These are phyloP conservation scores for Chaetodon trifasciatus DNA, from an alignment of 2,797 vertebrate species.

Conservation along the genomic window DNA sequence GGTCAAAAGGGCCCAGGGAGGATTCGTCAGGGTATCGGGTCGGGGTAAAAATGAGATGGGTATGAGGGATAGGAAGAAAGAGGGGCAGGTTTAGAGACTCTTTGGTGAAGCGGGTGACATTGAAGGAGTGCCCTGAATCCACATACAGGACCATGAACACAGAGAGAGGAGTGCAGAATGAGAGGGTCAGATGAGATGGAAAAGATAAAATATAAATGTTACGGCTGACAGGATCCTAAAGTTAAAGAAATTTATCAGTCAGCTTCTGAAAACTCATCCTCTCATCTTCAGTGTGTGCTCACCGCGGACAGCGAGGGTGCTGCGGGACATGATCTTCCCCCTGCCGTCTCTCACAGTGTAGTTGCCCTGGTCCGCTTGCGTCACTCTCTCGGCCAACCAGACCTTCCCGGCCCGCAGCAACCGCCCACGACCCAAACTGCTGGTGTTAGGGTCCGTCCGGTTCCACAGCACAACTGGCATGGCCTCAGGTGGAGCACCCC, in stretches of 20 bases:
- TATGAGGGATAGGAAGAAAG: constrained; percentile 77
- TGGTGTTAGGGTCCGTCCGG: constrained; percentile 59
- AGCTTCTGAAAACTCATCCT: constrained; percentile 11
- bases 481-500: constrained; percentile 61
- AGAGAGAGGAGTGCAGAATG: constrained; percentile 23
- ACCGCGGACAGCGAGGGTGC: constrained; percentile 80
- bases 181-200: constrained; percentile 16
- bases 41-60: constrained; percentile 80
- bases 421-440: constrained; percentile 56
- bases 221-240: constrained; percentile 9
- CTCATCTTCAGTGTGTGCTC: constrained; percentile 49
- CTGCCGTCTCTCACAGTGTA: constrained; percentile 75
- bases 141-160: constrained; percentile 32
- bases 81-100: constrained; percentile 82
- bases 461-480: constrained; percentile 80
- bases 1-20: constrained; percentile 71
- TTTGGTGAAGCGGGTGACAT: constrained; percentile 77
- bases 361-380: constrained; percentile 82
- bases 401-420: constrained; percentile 62
- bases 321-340: constrained; percentile 74
- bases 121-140: constrained; percentile 76
- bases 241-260: constrained; percentile 8
- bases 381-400: constrained; percentile 80
- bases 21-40: constrained; percentile 63
- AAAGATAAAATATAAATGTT: constrained; percentile 53